Conservation (phyloP, 2,113 vertebrate species). For the Natator depressus region DNA sequence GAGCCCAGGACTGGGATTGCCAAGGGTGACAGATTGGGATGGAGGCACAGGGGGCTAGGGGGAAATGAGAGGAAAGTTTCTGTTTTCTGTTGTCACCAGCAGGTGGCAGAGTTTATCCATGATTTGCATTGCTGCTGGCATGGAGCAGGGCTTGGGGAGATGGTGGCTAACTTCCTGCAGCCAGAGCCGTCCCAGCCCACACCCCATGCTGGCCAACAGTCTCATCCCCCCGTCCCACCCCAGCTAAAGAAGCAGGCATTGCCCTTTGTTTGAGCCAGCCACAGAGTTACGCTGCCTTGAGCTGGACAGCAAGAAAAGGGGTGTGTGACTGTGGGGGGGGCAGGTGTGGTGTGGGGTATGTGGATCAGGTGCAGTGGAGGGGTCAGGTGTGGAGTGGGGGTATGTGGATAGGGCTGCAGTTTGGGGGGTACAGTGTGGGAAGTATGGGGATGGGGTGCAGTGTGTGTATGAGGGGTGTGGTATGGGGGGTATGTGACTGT, state of each 20-base stretch:
- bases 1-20: neutral
- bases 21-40: neutral
- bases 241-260: neutral
- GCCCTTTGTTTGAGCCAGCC: too few relatives aligned
- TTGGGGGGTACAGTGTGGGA: too few relatives aligned
- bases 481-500: too few relatives aligned
- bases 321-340: neutral
- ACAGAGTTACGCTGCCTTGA: neutral
- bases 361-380: too few relatives aligned
- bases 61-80: neutral
- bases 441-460: neutral
- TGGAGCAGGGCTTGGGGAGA: neutral
- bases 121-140: neutral
- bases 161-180: neutral
- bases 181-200: neutral
- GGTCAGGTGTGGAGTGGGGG: too few relatives aligned
- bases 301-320: neutral
- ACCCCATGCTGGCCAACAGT: too few relatives aligned
- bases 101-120: neutral
- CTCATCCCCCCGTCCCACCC: neutral
- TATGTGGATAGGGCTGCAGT: too few relatives aligned
- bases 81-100: neutral
- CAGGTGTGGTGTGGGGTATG: neutral
- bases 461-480: neutral
- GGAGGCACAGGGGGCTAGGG: neutral